phyloP scores from a whole-genome alignment of 2,113 vertebrate genomes.

The Geothlypis trichas region DNA sequence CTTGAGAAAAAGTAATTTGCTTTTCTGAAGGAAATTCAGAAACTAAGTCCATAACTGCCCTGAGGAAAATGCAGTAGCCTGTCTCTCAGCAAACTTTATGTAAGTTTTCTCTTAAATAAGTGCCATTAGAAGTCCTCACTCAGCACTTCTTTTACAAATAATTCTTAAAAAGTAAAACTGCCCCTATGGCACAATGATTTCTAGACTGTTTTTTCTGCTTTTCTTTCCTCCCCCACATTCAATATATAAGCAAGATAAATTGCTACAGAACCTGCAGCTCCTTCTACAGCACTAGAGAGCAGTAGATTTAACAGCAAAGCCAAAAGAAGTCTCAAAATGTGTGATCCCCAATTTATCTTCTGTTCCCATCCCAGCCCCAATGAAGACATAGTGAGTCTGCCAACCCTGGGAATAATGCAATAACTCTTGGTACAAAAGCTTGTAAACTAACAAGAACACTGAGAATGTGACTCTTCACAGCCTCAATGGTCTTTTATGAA shows the following conservation, averaged over 20 bases:
- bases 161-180: neutral
- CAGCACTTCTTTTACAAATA: neutral
- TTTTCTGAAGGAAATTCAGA: neutral
- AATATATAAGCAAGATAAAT: neutral
- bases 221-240: fast-evolving
- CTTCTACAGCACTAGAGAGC: neutral
- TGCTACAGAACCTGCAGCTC: neutral
- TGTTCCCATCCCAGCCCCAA: neutral
- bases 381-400: neutral
- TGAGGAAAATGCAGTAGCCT: neutral
- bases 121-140: neutral
- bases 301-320: neutral
- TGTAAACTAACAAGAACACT: neutral
- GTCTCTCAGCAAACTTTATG: neutral
- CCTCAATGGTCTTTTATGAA: neutral
- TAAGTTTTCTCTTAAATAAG: neutral
- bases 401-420: neutral
- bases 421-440: neutral
- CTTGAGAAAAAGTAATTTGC: neutral
- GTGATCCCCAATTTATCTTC: neutral
- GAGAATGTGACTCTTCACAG: neutral
- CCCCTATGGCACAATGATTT: neutral
- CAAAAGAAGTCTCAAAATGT: neutral
- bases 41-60: neutral
- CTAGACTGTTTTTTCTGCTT: neutral